A percentile compares a stretch with the other conserved stretches of the same genome.
Conservation (phyloP, 2,113 vertebrate species). For the Calidris pugnax region DNA sequence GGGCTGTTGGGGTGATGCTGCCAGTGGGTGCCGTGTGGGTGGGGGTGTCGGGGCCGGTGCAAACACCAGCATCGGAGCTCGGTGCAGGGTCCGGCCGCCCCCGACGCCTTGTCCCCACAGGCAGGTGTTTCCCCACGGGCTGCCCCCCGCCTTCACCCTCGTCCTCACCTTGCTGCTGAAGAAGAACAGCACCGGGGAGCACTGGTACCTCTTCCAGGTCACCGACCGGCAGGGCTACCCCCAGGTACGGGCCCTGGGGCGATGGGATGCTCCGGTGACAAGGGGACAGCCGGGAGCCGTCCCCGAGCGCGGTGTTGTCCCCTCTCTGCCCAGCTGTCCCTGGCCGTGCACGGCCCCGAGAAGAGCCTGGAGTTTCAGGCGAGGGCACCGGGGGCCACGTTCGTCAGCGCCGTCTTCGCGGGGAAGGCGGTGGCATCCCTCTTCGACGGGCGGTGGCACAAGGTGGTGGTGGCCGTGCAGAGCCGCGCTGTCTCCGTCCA, state of each 20-base stretch:
- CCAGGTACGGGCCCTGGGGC: constrained; percentile 73
- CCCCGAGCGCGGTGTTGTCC: rapidly evolving
- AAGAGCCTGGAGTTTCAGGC: constrained; percentile 84
- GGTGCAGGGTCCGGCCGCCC: rapidly evolving
- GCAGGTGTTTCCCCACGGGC: constrained; percentile 86
- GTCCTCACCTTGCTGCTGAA: constrained; percentile 90
- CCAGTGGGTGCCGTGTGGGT: too few species aligned
- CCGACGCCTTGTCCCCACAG: constrained; percentile 72
- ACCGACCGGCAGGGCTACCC: constrained; percentile 87
- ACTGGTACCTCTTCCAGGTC: constrained; percentile 92
- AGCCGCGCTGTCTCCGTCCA: constrained; percentile 77
- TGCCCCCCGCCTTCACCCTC: constrained; percentile 88
- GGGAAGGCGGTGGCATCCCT: constrained; percentile 84
- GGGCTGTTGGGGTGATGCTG: not conserved
- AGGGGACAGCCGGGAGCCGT: rapidly evolving
- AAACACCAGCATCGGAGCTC: not conserved
- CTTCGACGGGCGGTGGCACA: constrained; percentile 91
- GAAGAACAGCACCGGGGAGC: constrained; percentile 84
- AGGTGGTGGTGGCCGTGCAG: constrained; percentile 84
- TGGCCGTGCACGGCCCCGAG: constrained; percentile 85
- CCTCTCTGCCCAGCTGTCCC: constrained; percentile 80
- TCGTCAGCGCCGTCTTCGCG: constrained; percentile 76
- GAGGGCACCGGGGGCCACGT: constrained; percentile 32
- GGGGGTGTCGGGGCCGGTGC: not conserved
- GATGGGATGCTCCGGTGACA: rapidly evolving